phyloP scores from a whole-genome alignment of 2,113 vertebrate genomes.

The Pteropus alecto region DNA sequence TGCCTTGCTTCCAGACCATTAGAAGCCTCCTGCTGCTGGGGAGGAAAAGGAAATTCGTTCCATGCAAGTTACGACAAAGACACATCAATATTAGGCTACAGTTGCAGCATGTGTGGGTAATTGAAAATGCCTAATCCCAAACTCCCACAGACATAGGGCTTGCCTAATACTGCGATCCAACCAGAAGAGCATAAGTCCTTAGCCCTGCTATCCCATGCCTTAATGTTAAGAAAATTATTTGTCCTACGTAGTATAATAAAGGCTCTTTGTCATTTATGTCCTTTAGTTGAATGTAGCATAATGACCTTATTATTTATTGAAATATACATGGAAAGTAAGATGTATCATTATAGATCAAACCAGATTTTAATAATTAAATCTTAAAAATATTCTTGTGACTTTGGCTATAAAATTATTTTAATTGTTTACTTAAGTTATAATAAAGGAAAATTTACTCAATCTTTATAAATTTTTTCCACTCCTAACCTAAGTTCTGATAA shows the following conservation, averaged over 20 bases:
- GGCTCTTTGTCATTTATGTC: not conserved
- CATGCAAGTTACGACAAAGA: not conserved
- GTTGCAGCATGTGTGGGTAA: not conserved
- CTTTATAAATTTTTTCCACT: not conserved
- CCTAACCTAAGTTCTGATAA: not conserved
- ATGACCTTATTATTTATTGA: not conserved
- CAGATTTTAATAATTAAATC: not conserved
- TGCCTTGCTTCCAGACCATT: not conserved
- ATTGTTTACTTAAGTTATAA: not conserved
- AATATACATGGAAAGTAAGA: not conserved
- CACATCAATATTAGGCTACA: not conserved
- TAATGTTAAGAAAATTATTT: not conserved
- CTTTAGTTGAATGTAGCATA: not conserved
- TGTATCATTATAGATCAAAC: not conserved
- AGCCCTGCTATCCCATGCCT: rapidly evolving
- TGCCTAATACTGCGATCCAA: not conserved
- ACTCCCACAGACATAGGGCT: rapidly evolving
- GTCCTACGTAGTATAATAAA: not conserved
- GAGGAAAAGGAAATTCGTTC: not conserved
- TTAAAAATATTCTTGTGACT: not conserved
- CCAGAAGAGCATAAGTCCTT: not conserved
- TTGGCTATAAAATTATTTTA: not conserved
- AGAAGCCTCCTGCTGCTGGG: not conserved
- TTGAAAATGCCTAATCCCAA: not conserved
- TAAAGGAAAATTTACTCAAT: not conserved